phyloP scores from a whole-genome alignment of 2,888 invertebrate genomes.

The Masnerella sp. region DNA sequence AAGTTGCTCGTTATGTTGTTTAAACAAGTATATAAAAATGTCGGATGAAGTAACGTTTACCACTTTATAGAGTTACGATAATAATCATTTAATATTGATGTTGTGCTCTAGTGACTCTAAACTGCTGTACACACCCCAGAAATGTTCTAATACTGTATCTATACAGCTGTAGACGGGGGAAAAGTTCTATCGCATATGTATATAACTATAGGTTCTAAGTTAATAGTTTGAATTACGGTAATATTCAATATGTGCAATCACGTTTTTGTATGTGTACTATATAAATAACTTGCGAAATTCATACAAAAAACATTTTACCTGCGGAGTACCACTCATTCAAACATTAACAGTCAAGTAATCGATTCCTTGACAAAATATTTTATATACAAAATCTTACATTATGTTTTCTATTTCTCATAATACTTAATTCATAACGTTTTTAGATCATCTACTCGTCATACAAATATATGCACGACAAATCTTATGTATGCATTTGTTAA shows the following conservation, averaged over 20 bases:
- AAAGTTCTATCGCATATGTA: conserved; percentile 46
- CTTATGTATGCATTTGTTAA: conserved; percentile 7
- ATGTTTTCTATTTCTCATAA: conserved; percentile 21
- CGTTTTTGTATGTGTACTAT: conserved; percentile 36
- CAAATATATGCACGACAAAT: conserved; percentile 31
- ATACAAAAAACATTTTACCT: conserved; percentile 43
- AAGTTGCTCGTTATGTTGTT: conserved; percentile 3
- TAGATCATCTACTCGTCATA: conserved; percentile 30
- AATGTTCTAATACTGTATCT: conserved; percentile 37
- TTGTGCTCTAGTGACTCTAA: conserved; percentile 45
- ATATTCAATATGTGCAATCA: conserved; percentile 43
- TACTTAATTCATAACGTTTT: conserved; percentile 29
- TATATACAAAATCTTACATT: conserved; percentile 46
- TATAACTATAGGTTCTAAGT: conserved; percentile 35
- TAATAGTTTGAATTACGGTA: conserved; percentile 28
- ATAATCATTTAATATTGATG: conserved; percentile 22
- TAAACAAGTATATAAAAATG: conserved; percentile 17
- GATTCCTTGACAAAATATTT: conserved; percentile 33
- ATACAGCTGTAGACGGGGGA: conserved; percentile 43
- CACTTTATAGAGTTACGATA: conserved; percentile 30
- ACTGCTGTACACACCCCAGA: conserved; percentile 50
- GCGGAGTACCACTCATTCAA: conserved; percentile 36
- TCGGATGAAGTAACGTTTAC: conserved; percentile 37
- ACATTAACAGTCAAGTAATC: conserved; percentile 40
- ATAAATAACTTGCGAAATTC: conserved; percentile 45